Evolutionary conservation across 2,888 invertebrate species (phyloP), one percentile per base, ranked within the genome.

Genomic region (Deilephila porcellus): DNA sequence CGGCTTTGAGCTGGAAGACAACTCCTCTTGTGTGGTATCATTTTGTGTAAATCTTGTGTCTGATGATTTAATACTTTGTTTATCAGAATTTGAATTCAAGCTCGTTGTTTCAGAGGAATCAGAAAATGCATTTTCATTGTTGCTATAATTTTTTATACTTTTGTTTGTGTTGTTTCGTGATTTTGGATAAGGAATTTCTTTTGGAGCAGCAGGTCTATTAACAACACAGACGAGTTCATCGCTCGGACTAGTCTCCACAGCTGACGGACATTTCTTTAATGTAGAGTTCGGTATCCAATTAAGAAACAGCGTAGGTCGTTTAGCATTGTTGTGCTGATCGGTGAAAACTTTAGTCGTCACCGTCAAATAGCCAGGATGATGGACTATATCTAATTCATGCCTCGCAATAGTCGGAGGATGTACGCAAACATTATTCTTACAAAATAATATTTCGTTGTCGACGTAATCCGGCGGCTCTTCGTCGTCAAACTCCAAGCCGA

Each of bases 401-500:
- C 98, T 96, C 72, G 97, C 96, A 76, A 97, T 95, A 0, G 97
- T 97, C 70, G 98, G 98, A 7, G 99, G 98, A 95, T 99, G 99
- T 67, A 99, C 99, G 90, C 99, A 99, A 56, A 99, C 98, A 92
- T 99, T 99, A 90, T 99, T 99, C 94, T 99, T 99, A 92, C 98
- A 98, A 90, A 97, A 98, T 71, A 98, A 93, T 76, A 97, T 96
- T 94, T 98, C 98, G 85, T 98, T 98, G 91, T 98, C 97, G 88
- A 97, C 97, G 86, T 97, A 97, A 85, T 95, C 91, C 64, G 95
- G 95, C 78, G 95, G 95, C 82, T 95, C 95, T 83, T 95, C 96
- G 76, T 95, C 95, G 73, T 95, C 95, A 78, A 96, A 95, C 79
- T 97, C 97, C 67, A 96, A 94, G 70, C 97, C 97, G 73, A 97